phyloP scores from a whole-genome alignment of 2,113 vertebrate genomes.

The Myrmecophaga tridactyla region DNA sequence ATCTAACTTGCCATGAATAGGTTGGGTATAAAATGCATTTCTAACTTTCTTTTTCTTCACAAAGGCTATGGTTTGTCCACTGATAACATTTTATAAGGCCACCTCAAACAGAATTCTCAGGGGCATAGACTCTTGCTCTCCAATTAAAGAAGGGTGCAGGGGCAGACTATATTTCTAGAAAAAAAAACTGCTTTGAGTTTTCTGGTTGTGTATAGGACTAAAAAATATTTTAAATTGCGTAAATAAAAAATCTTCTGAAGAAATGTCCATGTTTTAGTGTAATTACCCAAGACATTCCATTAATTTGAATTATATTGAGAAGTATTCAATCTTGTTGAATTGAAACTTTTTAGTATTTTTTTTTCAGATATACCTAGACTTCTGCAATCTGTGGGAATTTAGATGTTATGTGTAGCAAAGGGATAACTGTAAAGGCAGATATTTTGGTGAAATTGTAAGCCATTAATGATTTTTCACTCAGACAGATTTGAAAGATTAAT shows the following conservation, averaged over 20 bases:
- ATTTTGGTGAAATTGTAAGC: background rate
- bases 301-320: background rate
- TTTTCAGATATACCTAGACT: background rate
- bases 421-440: background rate
- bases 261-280: background rate
- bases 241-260: background rate
- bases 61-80: background rate
- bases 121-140: background rate
- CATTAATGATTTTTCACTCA: background rate
- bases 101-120: background rate
- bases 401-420: background rate
- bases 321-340: background rate
- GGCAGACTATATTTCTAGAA: background rate
- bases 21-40: background rate
- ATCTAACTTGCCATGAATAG: background rate
- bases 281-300: background rate
- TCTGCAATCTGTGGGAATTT: background rate
- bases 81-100: background rate
- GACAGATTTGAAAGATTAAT: background rate
- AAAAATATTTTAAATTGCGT: constrained; percentile 19
- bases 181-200: background rate
- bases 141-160: background rate
- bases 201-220: background rate
- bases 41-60: background rate
- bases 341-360: background rate